phyloP scores from a whole-genome alignment of 2,888 invertebrate species.

The Eristalis tenax region DNA sequence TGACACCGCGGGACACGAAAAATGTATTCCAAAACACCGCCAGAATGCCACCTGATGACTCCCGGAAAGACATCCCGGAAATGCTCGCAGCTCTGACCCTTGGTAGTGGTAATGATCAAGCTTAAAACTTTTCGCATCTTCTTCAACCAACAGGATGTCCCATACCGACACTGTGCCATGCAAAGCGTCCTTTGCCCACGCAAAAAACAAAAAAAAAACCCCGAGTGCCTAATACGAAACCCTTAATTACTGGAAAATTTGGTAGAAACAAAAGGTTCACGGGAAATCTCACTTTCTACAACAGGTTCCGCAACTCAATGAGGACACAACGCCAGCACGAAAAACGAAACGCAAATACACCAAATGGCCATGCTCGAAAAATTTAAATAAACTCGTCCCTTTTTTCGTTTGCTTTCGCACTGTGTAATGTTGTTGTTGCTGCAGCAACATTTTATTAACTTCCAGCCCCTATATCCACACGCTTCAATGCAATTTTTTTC shows the following conservation, averaged over 20 bases:
- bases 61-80: neutral
- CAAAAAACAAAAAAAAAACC: neutral
- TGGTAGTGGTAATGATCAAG: neutral
- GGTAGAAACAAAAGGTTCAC: conserved; percentile 3
- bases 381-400: conserved; percentile 18
- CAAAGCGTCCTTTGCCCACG: neutral
- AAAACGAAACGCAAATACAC: neutral
- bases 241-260: conserved; percentile 6
- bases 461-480: conserved; percentile 15
- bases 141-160: neutral
- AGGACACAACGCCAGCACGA: neutral
- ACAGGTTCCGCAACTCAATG: conserved; percentile 4
- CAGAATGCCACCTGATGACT: neutral
- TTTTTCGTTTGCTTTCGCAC: neutral
- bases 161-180: too few species aligned
- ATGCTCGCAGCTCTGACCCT: neutral
- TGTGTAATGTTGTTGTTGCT: neutral
- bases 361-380: neutral
- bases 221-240: neutral
- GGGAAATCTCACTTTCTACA: conserved; percentile 11
- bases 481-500: conserved; percentile 15
- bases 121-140: neutral
- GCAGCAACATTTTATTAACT: conserved; percentile 23
- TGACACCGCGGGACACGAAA: neutral
- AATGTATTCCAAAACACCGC: neutral